A percentile compares a stretch with the other conserved stretches of the same genome.
phyloP scores from a whole-genome alignment of 2,797 vertebrate species.

The Cyprinodon diabolis region DNA sequence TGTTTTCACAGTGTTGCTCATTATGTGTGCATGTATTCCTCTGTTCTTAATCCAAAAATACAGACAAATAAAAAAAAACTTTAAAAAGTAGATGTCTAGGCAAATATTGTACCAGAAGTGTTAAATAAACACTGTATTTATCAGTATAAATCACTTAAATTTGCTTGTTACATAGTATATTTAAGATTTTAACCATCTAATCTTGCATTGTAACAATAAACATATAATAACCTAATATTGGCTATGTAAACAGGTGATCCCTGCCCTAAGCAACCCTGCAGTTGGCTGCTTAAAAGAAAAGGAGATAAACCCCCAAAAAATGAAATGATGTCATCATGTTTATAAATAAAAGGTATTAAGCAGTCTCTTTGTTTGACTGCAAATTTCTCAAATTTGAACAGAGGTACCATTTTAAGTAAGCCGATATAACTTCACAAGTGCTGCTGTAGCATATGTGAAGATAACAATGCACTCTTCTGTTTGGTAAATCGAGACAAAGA shows the following conservation, averaged over 20 bases:
- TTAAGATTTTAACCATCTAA: too few species aligned
- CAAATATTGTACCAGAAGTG: not conserved
- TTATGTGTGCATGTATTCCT: not conserved
- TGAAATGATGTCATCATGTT: conserved; percentile 26
- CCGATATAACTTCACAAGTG: conserved; percentile 48
- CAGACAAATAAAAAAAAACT: too few species aligned
- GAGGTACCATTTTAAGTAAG: conserved; percentile 41
- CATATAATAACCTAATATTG: not conserved
- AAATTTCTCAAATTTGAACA: conserved; percentile 33
- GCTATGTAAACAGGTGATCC: not conserved
- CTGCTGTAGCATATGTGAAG: conserved; percentile 40
- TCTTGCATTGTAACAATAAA: not conserved
- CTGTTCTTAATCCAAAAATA: too few species aligned
- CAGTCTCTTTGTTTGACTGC: conserved; percentile 36
- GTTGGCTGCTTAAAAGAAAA: conserved; percentile 6
- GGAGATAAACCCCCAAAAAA: conserved; percentile 30
- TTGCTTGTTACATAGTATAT: not conserved
- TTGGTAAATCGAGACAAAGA: conserved; percentile 76
- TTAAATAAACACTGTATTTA: not conserved
- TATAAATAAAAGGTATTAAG: conserved; percentile 28
- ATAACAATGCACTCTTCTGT: conserved; percentile 66
- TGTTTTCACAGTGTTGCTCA: not conserved
- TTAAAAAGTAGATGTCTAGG: not conserved
- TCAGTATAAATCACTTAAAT: not conserved
- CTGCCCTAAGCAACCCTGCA: too few species aligned